Conservation (phyloP, 1,140 invertebrate species). For the Tribolium castaneum region DNA sequence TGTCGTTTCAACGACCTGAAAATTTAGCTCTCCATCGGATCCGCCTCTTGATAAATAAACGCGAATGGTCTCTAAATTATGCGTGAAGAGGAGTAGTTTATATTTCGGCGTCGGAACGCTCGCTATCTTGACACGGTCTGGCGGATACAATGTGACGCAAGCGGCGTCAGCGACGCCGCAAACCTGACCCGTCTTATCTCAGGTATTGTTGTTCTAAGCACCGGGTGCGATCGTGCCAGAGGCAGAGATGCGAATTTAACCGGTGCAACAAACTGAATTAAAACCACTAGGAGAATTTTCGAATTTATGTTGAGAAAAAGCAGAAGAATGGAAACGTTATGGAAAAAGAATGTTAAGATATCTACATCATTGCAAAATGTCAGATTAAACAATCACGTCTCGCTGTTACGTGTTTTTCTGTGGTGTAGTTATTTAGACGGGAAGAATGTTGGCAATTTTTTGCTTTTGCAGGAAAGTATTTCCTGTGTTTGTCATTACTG, state of each 20-base stretch:
- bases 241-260: not conserved
- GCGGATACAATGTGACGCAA: slow-evolving; percentile 38
- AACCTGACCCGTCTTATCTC: slow-evolving; percentile 36
- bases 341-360: not conserved
- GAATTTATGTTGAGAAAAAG: not conserved
- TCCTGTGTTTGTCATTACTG: not conserved
- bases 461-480: not conserved
- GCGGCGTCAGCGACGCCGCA: slow-evolving; percentile 36
- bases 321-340: not conserved
- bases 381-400: not conserved
- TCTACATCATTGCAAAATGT: not conserved
- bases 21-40: not conserved
- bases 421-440: not conserved
- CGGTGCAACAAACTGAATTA: not conserved
- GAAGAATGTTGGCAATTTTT: not conserved
- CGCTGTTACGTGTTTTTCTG: not conserved
- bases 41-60: not conserved
- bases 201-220: slow-evolving; percentile 31
- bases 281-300: not conserved
- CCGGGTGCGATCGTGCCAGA: not conserved
- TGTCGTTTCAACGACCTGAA: not conserved
- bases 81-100: slow-evolving; percentile 5
- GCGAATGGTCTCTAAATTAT: slow-evolving; percentile 26
- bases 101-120: slow-evolving; percentile 14
- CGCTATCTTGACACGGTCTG: slow-evolving; percentile 46